phyloP scores from a whole-genome alignment of 2,113 vertebrate genomes.

The Cettia cetti region DNA sequence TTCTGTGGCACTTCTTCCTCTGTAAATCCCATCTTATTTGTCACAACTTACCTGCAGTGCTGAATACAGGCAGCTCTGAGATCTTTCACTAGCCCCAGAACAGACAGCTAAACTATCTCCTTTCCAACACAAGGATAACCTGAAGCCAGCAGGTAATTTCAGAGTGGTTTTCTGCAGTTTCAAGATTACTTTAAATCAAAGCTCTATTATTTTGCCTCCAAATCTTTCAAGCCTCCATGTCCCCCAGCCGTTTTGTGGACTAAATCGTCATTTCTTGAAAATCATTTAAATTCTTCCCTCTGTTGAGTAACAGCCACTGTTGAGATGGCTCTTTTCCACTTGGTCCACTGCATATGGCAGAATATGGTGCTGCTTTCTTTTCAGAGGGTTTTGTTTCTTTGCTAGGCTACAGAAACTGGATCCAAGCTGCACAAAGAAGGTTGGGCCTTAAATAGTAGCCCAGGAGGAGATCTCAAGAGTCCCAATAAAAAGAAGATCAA shows the following conservation, averaged over 20 bases:
- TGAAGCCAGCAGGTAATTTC: neutral
- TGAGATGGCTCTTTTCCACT: neutral
- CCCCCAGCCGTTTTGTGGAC: neutral
- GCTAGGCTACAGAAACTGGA: neutral
- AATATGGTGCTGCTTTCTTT: neutral
- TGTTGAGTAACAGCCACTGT: neutral
- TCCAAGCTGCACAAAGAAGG: neutral
- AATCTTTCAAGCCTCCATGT: neutral
- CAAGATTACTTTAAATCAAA: neutral
- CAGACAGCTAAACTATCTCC: neutral
- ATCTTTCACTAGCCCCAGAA: neutral
- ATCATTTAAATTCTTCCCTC: neutral
- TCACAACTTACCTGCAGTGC: neutral
- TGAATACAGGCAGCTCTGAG: neutral
- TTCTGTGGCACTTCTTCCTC: neutral
- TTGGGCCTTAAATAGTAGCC: neutral
- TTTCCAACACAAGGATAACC: neutral
- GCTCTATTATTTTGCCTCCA: neutral
- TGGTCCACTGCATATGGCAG: neutral
- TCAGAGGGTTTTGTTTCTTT: neutral
- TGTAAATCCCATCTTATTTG: neutral
- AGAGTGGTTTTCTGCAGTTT: neutral
- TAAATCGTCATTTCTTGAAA: neutral
- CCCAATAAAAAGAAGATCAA: neutral
- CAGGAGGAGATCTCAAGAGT: neutral